phyloP scores from a whole-genome alignment of 2,113 vertebrate genomes.

The Rhinogobius similis region DNA sequence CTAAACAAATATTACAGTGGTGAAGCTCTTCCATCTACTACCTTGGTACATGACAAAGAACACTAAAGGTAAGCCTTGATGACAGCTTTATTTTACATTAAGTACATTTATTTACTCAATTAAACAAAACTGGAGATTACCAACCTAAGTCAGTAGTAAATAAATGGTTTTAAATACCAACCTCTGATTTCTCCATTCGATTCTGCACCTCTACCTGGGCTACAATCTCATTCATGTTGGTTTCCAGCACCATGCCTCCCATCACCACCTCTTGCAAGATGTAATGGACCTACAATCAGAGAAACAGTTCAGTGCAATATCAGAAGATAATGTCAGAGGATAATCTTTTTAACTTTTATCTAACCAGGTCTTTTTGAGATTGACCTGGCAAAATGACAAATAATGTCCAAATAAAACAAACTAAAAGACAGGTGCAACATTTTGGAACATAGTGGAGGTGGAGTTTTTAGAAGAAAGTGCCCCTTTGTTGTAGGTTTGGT shows the following conservation, averaged over 20 bases:
- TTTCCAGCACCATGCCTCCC: conserved; percentile 95
- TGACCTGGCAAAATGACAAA: no score
- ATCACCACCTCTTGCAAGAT: conserved; percentile 95
- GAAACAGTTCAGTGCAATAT: background rate
- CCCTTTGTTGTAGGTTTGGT: background rate
- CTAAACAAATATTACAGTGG: no score
- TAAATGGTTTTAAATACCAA: conserved; percentile 55
- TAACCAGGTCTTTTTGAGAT: no score
- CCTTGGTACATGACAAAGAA: background rate
- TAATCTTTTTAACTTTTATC: no score
- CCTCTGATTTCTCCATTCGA: conserved; percentile 94
- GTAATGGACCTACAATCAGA: conserved; percentile 73
- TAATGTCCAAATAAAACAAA: no score
- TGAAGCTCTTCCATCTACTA: background rate
- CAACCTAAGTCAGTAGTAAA: background rate
- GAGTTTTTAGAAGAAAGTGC: background rate
- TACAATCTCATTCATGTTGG: conserved; percentile 95
- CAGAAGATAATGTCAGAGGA: background rate
- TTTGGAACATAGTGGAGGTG: background rate
- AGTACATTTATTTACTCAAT: background rate
- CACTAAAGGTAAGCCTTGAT: background rate
- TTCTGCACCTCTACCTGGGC: conserved; percentile 90
- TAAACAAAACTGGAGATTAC: background rate
- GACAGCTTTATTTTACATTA: background rate
- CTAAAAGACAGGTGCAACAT: background rate